A percentile compares a stretch with the other conserved stretches of the same genome.
Evolutionary conservation across 2,113 vertebrate species (phyloP).

Genomic region (Myotis davidii): DNA sequence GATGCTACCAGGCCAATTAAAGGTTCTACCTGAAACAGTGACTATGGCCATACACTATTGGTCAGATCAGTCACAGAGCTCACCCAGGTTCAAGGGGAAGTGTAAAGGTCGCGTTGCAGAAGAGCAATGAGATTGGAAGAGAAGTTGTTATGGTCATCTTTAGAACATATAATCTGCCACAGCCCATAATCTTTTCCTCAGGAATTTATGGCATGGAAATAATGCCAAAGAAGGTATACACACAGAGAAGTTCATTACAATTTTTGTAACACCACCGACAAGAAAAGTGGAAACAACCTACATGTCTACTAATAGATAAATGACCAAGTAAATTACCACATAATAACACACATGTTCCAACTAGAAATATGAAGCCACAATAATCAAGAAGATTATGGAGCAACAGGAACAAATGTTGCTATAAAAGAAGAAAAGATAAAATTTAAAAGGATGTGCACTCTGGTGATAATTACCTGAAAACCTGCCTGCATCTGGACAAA

Average conservation of each 20-base stretch:
- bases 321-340: not conserved
- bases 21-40: not conserved
- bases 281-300: not conserved
- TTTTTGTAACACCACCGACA: not conserved
- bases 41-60: no score
- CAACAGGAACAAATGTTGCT: not conserved
- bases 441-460: not conserved
- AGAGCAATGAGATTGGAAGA: not conserved
- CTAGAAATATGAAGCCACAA: not conserved
- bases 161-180: not conserved
- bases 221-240: not conserved
- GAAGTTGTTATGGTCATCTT: not conserved
- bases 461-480: not conserved
- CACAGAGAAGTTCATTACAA: not conserved
- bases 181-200: not conserved
- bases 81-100: not conserved
- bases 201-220: not conserved
- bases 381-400: not conserved
- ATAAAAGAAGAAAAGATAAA: constrained; percentile 7
- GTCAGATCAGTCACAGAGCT: not conserved
- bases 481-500: not conserved
- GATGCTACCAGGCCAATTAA: not conserved
- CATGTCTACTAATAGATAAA: not conserved
- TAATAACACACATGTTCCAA: not conserved
- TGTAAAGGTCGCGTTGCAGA: not conserved